Percentiles rank a stretch among this genome's conserved stretches.
Conservation (phyloP, 2,888 invertebrate genomes). For the Smittia aterrima region DNA sequence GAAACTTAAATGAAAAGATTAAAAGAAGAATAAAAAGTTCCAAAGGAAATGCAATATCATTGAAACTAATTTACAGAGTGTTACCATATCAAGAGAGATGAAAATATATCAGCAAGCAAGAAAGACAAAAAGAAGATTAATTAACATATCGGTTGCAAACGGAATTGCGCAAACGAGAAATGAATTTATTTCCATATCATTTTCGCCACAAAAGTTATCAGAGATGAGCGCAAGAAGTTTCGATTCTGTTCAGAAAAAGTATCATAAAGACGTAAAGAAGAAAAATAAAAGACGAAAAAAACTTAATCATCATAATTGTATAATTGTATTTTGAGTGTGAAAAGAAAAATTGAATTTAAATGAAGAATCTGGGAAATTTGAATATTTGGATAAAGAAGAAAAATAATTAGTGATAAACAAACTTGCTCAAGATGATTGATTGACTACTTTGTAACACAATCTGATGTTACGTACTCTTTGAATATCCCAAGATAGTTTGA, state of each 20-base stretch:
- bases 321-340: conserved; percentile 41
- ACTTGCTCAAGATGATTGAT: conserved; percentile 29
- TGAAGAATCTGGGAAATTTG: neutral
- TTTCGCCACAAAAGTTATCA: neutral
- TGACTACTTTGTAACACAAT: neutral
- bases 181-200: conserved; percentile 32
- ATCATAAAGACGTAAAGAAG: conserved; percentile 9
- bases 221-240: neutral
- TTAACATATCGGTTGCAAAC: conserved; percentile 18
- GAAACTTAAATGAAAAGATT: neutral
- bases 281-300: neutral
- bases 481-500: neutral
- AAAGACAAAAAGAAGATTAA: neutral
- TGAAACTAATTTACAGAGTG: conserved; percentile 25
- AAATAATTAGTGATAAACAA: conserved; percentile 14
- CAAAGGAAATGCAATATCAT: conserved; percentile 25
- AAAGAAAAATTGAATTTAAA: conserved; percentile 25
- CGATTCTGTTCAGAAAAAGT: neutral
- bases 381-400: conserved; percentile 14
- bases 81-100: conserved; percentile 38
- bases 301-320: conserved; percentile 5
- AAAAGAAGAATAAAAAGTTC: neutral
- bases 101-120: conserved; percentile 7
- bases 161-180: conserved; percentile 4
- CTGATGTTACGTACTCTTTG: neutral